phyloP scores from a whole-genome alignment of 2,888 invertebrate genomes.

The Amiota communis region DNA sequence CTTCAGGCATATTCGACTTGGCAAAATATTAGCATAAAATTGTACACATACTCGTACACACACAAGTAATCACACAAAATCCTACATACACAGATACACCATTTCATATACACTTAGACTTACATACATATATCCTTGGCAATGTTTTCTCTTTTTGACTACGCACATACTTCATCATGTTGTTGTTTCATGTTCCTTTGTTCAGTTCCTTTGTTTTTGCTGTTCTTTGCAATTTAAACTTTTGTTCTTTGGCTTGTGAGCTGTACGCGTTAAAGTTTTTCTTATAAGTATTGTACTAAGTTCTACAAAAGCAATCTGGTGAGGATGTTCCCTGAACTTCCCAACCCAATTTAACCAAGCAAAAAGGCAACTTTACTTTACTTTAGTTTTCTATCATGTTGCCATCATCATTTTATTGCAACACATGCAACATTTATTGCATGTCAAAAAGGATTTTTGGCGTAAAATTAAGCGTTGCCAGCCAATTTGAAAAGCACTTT shows the following conservation, averaged over 20 bases:
- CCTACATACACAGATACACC: neutral
- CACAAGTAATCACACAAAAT: neutral
- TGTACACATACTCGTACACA: neutral
- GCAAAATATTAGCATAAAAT: constrained; percentile 17
- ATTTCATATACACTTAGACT: neutral
- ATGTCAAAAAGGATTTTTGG: constrained; percentile 25
- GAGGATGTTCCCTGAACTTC: neutral
- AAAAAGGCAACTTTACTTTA: neutral
- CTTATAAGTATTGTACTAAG: neutral
- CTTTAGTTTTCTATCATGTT: neutral
- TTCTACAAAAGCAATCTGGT: neutral
- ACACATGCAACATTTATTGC: constrained; percentile 21
- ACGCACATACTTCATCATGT: constrained; percentile 1
- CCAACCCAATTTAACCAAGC: constrained; percentile 6
- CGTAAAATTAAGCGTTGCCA: constrained; percentile 22
- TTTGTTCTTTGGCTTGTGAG: constrained; percentile 6
- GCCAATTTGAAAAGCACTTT: constrained; percentile 16
- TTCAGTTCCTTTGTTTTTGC: neutral
- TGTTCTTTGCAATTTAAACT: constrained; percentile 18
- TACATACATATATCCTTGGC: neutral
- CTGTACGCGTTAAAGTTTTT: neutral
- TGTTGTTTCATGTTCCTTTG: no score
- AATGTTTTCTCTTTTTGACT: neutral
- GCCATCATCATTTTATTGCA: constrained; percentile 4
- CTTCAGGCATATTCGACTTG: constrained; percentile 8